These are phyloP conservation scores for Cephus sareptanus DNA, from an alignment of 2,888 invertebrate genomes.

Conservation along the genomic window DNA sequence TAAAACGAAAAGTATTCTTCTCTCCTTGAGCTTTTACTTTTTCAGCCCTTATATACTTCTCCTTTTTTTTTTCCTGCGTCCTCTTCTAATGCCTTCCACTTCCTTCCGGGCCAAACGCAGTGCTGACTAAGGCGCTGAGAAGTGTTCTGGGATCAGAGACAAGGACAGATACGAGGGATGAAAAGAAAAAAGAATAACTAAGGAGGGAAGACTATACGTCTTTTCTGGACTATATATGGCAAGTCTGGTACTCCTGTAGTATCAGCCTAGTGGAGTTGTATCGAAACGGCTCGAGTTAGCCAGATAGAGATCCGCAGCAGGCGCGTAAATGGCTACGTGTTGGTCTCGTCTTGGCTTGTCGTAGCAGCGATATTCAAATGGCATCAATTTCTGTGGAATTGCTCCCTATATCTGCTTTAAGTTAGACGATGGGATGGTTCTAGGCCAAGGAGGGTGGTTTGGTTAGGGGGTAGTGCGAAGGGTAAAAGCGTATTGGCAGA, in stretches of 20 bases:
- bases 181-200: not conserved
- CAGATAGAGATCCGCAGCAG: slow-evolving; percentile 47
- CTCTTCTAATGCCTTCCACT: not conserved
- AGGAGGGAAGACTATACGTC: not conserved
- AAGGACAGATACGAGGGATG: not conserved
- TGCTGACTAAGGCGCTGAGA: not conserved
- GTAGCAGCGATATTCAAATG: slow-evolving; percentile 60
- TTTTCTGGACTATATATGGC: not conserved
- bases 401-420: slow-evolving; percentile 45
- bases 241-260: not conserved
- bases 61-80: not conserved
- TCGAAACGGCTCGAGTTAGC: slow-evolving; percentile 20
- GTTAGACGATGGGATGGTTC: slow-evolving; percentile 10
- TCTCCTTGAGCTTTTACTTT: not conserved
- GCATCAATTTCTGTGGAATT: slow-evolving; percentile 61
- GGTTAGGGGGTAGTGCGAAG: slow-evolving; percentile 17
- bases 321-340: slow-evolving; percentile 40
- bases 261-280: slow-evolving; percentile 7
- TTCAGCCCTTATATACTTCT: not conserved
- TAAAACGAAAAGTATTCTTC: not conserved
- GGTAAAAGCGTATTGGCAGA: slow-evolving; percentile 58
- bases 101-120: not conserved
- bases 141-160: not conserved
- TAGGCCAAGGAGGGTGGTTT: slow-evolving; percentile 24
- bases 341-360: slow-evolving; percentile 42